Conservation (phyloP, 1,140 invertebrate genomes). For the Trichomalopsis sarcophagae region DNA sequence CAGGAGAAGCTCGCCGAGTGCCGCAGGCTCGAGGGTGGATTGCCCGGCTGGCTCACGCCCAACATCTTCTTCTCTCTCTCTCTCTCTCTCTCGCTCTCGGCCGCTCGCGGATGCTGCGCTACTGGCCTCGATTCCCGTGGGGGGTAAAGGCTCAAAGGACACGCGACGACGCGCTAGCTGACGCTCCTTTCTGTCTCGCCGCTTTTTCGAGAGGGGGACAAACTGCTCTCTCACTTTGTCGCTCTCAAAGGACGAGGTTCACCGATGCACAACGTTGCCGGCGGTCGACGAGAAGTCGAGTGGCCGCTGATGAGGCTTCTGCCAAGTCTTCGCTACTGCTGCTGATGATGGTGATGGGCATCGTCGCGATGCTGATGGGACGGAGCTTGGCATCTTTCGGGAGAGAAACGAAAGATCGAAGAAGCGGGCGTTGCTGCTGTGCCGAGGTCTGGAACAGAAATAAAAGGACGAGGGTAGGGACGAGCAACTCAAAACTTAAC, state of each 20-base stretch:
- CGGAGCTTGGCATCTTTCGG: slow-evolving; percentile 32
- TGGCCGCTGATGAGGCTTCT: neutral
- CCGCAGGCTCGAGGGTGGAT: slow-evolving; percentile 72
- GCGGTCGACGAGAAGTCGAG: neutral
- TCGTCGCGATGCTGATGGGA: neutral
- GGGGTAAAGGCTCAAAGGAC: neutral
- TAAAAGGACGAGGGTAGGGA: slow-evolving; percentile 68
- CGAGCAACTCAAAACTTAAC: slow-evolving; percentile 68
- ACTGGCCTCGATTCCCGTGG: neutral
- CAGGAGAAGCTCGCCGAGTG: slow-evolving; percentile 77
- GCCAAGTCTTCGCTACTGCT: neutral
- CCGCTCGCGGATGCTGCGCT: neutral
- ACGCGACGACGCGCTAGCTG: neutral
- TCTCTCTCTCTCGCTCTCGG: neutral
- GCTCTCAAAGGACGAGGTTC: neutral
- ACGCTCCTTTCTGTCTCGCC: neutral
- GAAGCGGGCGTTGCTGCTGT: neutral
- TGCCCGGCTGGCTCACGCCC: slow-evolving; percentile 72
- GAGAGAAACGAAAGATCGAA: neutral
- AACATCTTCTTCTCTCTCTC: slow-evolving; percentile 62
- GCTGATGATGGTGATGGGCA: slow-evolving; percentile 2
- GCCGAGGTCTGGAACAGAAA: slow-evolving; percentile 69
- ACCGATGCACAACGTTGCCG: neutral
- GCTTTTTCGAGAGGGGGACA: neutral
- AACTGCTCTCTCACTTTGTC: too few species aligned